A percentile compares a stretch with the other conserved stretches of the same genome.
phyloP scores from a whole-genome alignment of 2,113 vertebrate species.

The Sorex araneus region DNA sequence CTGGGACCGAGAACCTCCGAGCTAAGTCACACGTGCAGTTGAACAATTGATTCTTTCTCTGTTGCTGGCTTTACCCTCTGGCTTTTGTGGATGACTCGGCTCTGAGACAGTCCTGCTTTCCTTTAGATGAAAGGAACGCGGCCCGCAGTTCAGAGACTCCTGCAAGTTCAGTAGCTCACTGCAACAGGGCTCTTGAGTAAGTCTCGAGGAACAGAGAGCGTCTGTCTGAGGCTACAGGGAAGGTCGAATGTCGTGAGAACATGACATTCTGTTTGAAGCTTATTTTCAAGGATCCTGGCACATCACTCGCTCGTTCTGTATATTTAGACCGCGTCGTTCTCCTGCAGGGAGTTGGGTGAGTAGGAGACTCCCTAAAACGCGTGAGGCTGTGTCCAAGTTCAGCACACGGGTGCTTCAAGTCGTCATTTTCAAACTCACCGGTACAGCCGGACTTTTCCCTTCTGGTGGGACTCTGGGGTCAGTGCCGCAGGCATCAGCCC shows the following conservation, averaged over 20 bases:
- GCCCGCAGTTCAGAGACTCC: not conserved
- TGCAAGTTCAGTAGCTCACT: no score
- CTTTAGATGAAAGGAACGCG: not conserved
- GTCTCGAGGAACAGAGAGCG: not conserved
- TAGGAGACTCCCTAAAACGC: not conserved
- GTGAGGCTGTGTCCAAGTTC: not conserved
- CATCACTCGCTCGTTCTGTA: not conserved
- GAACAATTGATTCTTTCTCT: no score
- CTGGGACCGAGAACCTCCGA: no score
- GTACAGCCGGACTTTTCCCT: not conserved
- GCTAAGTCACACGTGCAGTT: no score
- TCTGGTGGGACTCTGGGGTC: no score
- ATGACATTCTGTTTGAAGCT: not conserved
- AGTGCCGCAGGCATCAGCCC: not conserved
- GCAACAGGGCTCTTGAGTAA: not conserved
- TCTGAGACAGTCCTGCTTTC: no score
- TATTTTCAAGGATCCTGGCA: not conserved
- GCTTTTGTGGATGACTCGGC: no score
- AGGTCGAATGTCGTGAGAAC: not conserved
- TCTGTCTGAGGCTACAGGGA: not conserved
- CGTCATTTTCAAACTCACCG: not conserved
- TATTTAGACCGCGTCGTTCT: conserved; percentile 17
- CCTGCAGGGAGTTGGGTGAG: not conserved
- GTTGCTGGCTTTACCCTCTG: no score
- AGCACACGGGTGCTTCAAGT: not conserved